Evolutionary conservation across 2,113 vertebrate genomes (phyloP).

Genomic region (Scolopax mira): DNA sequence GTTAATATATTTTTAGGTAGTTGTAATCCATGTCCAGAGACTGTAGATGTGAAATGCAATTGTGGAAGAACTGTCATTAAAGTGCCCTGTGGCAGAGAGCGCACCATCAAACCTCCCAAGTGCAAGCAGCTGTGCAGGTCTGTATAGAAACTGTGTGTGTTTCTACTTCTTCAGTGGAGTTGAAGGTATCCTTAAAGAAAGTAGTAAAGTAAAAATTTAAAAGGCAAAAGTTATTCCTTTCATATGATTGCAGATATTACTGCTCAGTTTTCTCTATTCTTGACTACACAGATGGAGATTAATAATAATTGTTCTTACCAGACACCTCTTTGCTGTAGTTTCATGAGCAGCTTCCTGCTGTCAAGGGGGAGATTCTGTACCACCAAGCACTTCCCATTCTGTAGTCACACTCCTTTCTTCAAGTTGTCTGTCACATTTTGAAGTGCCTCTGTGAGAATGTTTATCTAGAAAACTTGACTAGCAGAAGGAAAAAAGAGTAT

Average conservation of each 20-base stretch:
- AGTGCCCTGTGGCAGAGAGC: constrained; percentile 87
- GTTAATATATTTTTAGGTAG: constrained; percentile 72
- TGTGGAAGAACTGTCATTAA: constrained; percentile 80
- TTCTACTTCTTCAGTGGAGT: neutral
- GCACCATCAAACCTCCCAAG: constrained; percentile 83
- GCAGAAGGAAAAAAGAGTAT: neutral
- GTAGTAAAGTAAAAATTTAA: neutral
- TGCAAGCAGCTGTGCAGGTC: constrained; percentile 87
- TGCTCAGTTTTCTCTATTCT: neutral
- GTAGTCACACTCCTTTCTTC: neutral
- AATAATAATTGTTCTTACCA: neutral
- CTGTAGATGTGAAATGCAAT: constrained; percentile 81
- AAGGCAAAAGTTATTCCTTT: neutral
- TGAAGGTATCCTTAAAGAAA: neutral
- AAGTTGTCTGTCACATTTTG: neutral
- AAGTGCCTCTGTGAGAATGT: neutral
- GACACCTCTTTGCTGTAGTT: neutral
- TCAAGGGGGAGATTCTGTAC: neutral
- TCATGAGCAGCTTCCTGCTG: neutral
- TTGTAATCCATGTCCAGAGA: constrained; percentile 88
- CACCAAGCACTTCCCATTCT: neutral
- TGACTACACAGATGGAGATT: neutral
- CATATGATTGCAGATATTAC: neutral
- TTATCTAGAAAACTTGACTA: neutral
- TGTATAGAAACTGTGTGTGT: neutral